Evolutionary conservation across 2,888 invertebrate genomes (phyloP), one percentile per base, ranked within the genome.

Genomic region (Epiblema foenella): DNA sequence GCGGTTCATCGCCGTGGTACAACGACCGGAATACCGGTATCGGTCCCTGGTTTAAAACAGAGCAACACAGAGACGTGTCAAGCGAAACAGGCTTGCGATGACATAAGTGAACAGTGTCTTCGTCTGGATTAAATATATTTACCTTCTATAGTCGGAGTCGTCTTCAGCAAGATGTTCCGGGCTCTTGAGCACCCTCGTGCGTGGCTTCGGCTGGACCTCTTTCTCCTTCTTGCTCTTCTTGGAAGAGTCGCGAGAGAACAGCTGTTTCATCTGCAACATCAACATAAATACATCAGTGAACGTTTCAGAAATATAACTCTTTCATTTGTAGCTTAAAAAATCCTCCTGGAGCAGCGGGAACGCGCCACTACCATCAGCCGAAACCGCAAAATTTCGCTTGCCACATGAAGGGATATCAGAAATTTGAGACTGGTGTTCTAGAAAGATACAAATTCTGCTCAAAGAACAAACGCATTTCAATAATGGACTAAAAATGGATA

Each of bases 141-240:
- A 90, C 92, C 92, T 90, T 86, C 83, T 89, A 72, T 93, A 93
- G 65, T 91, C 93, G 79, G 91, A 88, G 84, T 91, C 92, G 73
- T 91, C 87, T 83, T 79, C 83, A 75, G 84, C 91, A 89, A 93
- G 93, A 91, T 92, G 93, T 90, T 93, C 93, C 82, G 93, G 93
- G 92, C 93, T 93, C 91, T 92, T 91, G 89, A 93, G 90, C 79
- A 92, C 92, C 89, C 92, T 89, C 78, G 93, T 94, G 88, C 92
- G 93, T 76, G 85, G 83, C 82, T 94, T 94, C 75, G 94, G 93
- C 87, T 90, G 91, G 86, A 89, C 78, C 77, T 95, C 95, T 85
- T 95, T 95, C 86, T 95, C 95, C 89, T 95, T 95, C 84, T 94
- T 95, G 91, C 94, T 95, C 91, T 95, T 95, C 92, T 96, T 96